These are phyloP conservation scores for Akabosia matsudoensis DNA, from an alignment of 1,140 invertebrate species.

Conservation along the genomic window DNA sequence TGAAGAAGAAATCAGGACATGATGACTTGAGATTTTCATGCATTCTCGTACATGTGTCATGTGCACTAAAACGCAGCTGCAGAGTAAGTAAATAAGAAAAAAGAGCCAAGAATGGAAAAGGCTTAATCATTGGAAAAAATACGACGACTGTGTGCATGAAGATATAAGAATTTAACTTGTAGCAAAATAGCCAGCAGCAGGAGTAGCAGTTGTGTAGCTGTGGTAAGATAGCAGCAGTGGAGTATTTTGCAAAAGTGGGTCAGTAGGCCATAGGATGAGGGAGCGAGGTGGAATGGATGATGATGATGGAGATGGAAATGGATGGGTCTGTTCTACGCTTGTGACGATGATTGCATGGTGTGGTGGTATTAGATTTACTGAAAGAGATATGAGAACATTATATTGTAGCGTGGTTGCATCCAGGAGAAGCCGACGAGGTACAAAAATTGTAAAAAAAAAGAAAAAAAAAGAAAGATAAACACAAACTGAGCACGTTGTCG, in stretches of 20 bases:
- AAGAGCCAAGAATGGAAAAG: conserved; percentile 14
- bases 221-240: neutral
- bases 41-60: neutral
- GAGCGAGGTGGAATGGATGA: conserved; percentile 17
- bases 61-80: neutral
- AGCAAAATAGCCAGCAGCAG: neutral
- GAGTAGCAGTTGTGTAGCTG: neutral
- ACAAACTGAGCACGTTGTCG: no score
- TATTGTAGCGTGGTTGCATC: neutral
- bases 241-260: conserved; percentile 45
- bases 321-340: neutral
- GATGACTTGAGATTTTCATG: neutral
- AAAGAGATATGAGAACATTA: neutral
- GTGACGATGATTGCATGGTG: neutral
- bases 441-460: neutral
- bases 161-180: neutral
- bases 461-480: neutral
- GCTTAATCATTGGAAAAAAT: neutral
- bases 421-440: neutral
- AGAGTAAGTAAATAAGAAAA: neutral
- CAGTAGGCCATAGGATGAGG: conserved; percentile 44
- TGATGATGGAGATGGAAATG: neutral
- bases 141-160: neutral
- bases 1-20: no score
- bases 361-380: neutral